Evolutionary conservation across 2,888 invertebrate genomes (phyloP), one percentile per base, ranked within the genome.

Genomic region (Cenopis cana): DNA sequence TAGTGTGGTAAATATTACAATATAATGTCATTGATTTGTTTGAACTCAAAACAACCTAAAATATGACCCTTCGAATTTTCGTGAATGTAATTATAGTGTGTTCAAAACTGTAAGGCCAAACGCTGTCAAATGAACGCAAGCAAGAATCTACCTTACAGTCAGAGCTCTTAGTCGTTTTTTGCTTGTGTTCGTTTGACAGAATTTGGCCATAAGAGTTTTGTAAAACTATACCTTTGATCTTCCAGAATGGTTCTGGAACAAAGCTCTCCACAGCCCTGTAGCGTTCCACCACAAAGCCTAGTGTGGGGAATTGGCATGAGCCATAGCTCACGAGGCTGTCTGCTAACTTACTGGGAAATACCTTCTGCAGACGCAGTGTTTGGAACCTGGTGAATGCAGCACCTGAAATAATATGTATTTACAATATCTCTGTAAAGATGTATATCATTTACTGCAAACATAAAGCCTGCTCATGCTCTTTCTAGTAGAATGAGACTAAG

Each of bases 221-320:
- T n/a, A n/a, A n/a, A n/a, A n/a, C n/a, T n/a, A n/a, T n/a, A 96
- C 97, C 96, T 95, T 95, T 96, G 59, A 99, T 95, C 89, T 98
- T 99, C 99, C 99, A 99, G 92, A 99, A 99, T 5, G 95, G 94
- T 90, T 99, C 99, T 0, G 98, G 94, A 10, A 98, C 95, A 89
- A 99, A 99, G 75, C 95, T 96, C 85, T 98, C 96, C 59, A 98
- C 96, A 29, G 98, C 98, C 83, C 98, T 96, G 85, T 97, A 99
- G 65, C 99, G 95, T 87, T 99, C 99, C 0, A 99, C 99, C n/a
- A 99, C 99, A 94, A 99, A 99, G 1, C 99, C 99, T n/a, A 99
- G 93, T 0, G 99, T 99, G 6, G 99, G 99, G 88, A 99, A 99
- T 89, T 99, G 99, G 84, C 99, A 99, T 72, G 98, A 98, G 2